These are phyloP conservation scores for Nysson spinosus DNA, from an alignment of 2,888 invertebrate species.

Conservation along the genomic window DNA sequence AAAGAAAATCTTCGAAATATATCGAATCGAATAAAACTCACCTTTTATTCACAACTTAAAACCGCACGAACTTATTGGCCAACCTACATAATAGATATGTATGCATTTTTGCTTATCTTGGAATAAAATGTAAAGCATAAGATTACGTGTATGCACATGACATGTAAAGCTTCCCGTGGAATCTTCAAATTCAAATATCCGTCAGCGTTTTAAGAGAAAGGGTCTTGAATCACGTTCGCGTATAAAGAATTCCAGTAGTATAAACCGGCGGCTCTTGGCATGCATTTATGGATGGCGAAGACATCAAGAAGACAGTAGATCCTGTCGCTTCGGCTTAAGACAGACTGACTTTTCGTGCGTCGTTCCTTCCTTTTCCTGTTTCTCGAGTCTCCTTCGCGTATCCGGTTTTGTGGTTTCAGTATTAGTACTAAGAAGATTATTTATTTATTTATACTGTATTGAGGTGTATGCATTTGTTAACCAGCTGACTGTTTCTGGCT, in stretches of 20 bases:
- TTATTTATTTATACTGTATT: too few relatives aligned
- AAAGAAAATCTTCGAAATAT: too few relatives aligned
- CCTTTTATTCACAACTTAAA: too few relatives aligned
- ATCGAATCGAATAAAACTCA: too few relatives aligned
- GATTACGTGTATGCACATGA: neutral
- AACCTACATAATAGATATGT: too few relatives aligned
- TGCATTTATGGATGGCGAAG: conserved; percentile 61
- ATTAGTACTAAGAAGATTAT: too few relatives aligned
- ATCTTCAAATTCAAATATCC: conserved; percentile 51
- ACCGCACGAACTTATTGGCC: too few relatives aligned
- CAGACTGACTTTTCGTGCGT: conserved; percentile 17
- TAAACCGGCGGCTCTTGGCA: conserved; percentile 54
- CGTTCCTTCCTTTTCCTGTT: neutral
- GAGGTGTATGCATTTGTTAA: too few relatives aligned
- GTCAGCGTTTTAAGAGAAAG: conserved; percentile 20
- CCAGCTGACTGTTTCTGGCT: too few relatives aligned
- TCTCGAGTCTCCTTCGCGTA: too few relatives aligned
- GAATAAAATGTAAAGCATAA: too few relatives aligned
- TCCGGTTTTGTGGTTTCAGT: too few relatives aligned
- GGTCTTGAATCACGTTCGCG: conserved; percentile 47
- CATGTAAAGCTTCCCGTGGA: conserved; percentile 29
- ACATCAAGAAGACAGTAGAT: conserved; percentile 32
- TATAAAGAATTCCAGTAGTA: conserved; percentile 40
- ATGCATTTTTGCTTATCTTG: neutral
- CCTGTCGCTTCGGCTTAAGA: conserved; percentile 22